Evolutionary conservation across 2,888 invertebrate species (phyloP).

Genomic region (Drepanosiphum platanoidis): DNA sequence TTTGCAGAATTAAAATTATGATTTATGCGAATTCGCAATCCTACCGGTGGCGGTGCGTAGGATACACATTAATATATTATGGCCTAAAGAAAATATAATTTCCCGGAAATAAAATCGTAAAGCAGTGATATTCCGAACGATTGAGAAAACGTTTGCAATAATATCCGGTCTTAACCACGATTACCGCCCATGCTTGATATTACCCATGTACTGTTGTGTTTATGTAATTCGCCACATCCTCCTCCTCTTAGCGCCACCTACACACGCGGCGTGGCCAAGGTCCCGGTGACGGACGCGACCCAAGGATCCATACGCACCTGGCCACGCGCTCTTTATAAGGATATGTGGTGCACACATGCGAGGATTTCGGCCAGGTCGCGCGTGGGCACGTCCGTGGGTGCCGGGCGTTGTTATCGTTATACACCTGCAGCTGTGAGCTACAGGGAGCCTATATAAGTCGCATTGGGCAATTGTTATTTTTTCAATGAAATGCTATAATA

Average conservation of each 20-base stretch:
- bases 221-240: slow-evolving; percentile 44
- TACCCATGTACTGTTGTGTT: neutral
- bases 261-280: slow-evolving; percentile 43
- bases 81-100: neutral
- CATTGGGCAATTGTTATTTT: slow-evolving; percentile 13
- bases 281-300: slow-evolving; percentile 7
- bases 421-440: slow-evolving; percentile 2
- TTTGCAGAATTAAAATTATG: neutral
- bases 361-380: slow-evolving; percentile 44
- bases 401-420: slow-evolving; percentile 40
- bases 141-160: slow-evolving; percentile 18
- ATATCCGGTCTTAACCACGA: slow-evolving; percentile 39
- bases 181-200: slow-evolving; percentile 12
- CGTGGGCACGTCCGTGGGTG: slow-evolving; percentile 46
- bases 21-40: slow-evolving; percentile 1
- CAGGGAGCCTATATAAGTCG: neutral
- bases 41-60: neutral
- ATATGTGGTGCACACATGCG: slow-evolving; percentile 56
- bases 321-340: slow-evolving; percentile 53
- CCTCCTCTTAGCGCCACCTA: slow-evolving; percentile 34
- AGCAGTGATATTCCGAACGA: neutral
- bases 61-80: neutral
- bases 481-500: slow-evolving; percentile 41
- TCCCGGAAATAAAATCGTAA: neutral
- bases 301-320: slow-evolving; percentile 57